These are phyloP conservation scores for Diachasma alloeum DNA, from an alignment of 1,140 invertebrate species.

Conservation along the genomic window DNA sequence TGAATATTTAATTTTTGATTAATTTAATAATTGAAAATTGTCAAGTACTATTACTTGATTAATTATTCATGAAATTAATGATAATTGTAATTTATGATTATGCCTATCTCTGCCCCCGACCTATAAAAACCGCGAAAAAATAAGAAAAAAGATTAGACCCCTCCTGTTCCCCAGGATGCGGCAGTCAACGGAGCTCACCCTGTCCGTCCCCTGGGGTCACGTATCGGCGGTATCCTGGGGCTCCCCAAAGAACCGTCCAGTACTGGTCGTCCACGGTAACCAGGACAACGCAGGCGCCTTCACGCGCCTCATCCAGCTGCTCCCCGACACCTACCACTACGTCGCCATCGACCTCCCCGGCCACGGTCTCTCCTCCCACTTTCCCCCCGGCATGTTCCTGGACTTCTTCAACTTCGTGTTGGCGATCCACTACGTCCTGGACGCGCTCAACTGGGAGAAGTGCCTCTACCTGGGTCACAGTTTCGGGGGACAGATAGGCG, in stretches of 20 bases:
- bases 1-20: too few species aligned
- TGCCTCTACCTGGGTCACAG: conserved; percentile 70
- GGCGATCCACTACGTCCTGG: conserved; percentile 64
- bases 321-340: conserved; percentile 70
- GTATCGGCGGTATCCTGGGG: conserved; percentile 74
- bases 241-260: conserved; percentile 57
- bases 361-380: conserved; percentile 74
- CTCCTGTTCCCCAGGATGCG: too few species aligned
- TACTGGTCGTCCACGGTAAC: conserved; percentile 72
- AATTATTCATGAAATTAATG: too few species aligned
- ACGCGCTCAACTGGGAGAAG: conserved; percentile 68
- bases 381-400: conserved; percentile 64
- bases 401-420: conserved; percentile 62
- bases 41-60: too few species aligned
- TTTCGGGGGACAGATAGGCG: conserved; percentile 65
- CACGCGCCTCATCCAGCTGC: conserved; percentile 68
- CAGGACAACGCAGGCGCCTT: conserved; percentile 75
- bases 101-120: too few species aligned
- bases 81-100: too few species aligned
- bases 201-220: conserved; percentile 54
- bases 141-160: too few species aligned
- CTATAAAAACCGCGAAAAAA: too few species aligned
- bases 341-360: conserved; percentile 75
- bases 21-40: too few species aligned
- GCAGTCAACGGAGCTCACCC: conserved; percentile 33